Conservation (phyloP, 2,888 invertebrate species). For the Stictocephala bisonia region DNA sequence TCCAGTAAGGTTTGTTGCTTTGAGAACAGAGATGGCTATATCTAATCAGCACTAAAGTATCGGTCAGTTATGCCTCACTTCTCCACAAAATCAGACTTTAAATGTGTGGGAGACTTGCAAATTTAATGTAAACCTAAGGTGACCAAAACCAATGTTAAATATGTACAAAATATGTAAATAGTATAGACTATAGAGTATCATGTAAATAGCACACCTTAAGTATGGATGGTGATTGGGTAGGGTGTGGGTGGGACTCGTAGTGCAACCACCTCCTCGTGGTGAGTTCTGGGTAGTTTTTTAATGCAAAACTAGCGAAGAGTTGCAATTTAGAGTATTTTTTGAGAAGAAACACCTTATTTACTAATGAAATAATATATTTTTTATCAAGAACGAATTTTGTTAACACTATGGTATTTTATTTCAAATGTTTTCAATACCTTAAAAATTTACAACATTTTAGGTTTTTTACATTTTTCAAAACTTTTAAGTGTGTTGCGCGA, state of each 20-base stretch:
- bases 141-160: background rate
- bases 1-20: slow-evolving; percentile 19
- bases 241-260: slow-evolving; percentile 7
- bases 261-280: no score
- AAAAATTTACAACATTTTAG: no score
- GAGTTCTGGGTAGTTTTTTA: slow-evolving; percentile 19
- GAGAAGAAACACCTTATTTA: no score
- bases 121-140: background rate
- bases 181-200: background rate
- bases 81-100: background rate
- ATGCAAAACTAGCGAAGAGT: slow-evolving; percentile 12
- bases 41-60: slow-evolving; percentile 16
- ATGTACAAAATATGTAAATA: background rate
- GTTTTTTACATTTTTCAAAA: background rate
- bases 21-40: slow-evolving; percentile 28
- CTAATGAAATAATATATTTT: no score
- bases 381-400: no score
- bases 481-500: background rate
- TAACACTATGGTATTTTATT: background rate
- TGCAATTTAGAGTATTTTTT: background rate
- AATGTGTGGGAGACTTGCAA: background rate
- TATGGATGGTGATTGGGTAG: background rate
- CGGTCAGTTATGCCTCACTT: slow-evolving; percentile 11
- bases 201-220: background rate
- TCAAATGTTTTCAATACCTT: no score